These are phyloP conservation scores for Vicugna pacos DNA, from an alignment of 2,113 vertebrate genomes.

Conservation along the genomic window DNA sequence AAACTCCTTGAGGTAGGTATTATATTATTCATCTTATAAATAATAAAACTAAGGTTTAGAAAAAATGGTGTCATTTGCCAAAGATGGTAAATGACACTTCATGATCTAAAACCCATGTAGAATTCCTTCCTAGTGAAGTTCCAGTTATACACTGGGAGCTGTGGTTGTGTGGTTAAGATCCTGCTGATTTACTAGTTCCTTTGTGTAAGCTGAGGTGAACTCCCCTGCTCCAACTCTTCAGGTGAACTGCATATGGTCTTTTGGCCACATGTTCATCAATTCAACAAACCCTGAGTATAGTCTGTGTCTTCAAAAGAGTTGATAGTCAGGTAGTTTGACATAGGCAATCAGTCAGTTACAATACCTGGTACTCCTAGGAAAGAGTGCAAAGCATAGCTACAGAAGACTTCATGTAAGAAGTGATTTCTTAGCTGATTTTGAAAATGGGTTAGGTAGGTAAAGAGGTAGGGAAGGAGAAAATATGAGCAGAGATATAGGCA, in stretches of 20 bases:
- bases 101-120: background rate
- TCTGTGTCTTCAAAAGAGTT: background rate
- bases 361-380: background rate
- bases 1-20: background rate
- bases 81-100: background rate
- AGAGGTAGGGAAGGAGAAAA: background rate
- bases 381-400: background rate
- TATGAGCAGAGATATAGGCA: background rate
- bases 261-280: background rate
- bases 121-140: background rate
- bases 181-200: background rate
- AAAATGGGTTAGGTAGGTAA: background rate
- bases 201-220: background rate
- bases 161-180: background rate
- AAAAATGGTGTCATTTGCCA: background rate
- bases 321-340: background rate
- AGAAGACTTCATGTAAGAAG: conserved; percentile 1
- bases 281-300: background rate
- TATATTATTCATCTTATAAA: conserved; percentile 3
- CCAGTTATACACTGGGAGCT: background rate
- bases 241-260: background rate
- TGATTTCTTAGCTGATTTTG: background rate
- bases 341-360: background rate
- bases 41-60: background rate
- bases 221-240: background rate